These are phyloP conservation scores for Dastarcus helophoroides DNA, from an alignment of 2,888 invertebrate species.

Conservation along the genomic window DNA sequence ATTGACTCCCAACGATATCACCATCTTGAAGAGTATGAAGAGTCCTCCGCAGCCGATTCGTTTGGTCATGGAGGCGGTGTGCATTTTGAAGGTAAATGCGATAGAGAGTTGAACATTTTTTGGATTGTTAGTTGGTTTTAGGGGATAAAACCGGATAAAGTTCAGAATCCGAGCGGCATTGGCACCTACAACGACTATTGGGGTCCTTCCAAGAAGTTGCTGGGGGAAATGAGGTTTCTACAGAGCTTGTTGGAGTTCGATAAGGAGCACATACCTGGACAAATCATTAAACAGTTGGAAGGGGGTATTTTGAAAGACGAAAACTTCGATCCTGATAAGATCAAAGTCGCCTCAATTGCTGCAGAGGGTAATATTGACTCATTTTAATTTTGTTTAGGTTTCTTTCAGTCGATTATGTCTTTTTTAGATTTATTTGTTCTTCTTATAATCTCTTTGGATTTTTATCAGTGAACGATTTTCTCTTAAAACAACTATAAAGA, in stretches of 20 bases:
- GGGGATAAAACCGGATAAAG: slow-evolving; percentile 80
- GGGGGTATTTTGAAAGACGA: slow-evolving; percentile 72
- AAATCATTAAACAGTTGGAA: slow-evolving; percentile 73
- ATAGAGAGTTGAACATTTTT: too few species aligned
- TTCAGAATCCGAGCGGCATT: slow-evolving; percentile 71
- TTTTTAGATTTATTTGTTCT: too few species aligned
- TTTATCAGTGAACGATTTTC: too few species aligned
- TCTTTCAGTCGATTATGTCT: too few species aligned
- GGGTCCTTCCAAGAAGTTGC: slow-evolving; percentile 77
- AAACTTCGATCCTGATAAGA: slow-evolving; percentile 85
- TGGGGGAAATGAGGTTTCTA: slow-evolving; percentile 86
- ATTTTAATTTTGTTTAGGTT: too few species aligned
- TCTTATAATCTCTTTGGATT: too few species aligned
- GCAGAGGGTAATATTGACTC: slow-evolving; percentile 75
- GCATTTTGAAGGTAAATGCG: slow-evolving; percentile 78
- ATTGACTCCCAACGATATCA: slow-evolving; percentile 79
- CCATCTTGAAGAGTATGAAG: slow-evolving; percentile 93
- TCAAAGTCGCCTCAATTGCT: slow-evolving; percentile 75
- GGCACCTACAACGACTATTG: slow-evolving; percentile 87
- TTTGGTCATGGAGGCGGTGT: slow-evolving; percentile 90
- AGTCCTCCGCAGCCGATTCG: slow-evolving; percentile 85
- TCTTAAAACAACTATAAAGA: too few species aligned
- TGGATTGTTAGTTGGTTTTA: too few species aligned
- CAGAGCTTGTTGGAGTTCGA: slow-evolving; percentile 80
- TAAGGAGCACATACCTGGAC: slow-evolving; percentile 82